Conservation (phyloP, 2,888 invertebrate genomes). For the Tachina grossa region DNA sequence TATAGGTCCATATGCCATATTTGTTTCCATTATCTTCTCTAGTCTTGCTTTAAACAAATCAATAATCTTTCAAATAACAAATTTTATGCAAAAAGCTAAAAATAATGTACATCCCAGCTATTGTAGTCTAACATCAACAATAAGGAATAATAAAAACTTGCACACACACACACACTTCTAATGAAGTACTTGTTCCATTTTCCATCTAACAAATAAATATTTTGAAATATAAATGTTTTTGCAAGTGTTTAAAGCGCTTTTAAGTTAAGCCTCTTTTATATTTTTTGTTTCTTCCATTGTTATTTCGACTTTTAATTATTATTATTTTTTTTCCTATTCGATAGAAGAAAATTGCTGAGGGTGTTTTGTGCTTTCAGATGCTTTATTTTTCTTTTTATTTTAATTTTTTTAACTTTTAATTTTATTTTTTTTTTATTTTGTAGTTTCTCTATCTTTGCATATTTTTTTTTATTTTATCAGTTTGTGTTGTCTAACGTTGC, state of each 20-base stretch:
- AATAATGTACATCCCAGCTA: neutral
- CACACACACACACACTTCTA: neutral
- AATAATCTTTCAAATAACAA: neutral
- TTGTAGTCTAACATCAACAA: neutral
- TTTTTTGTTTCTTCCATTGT: constrained; percentile 36
- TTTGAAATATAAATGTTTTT: neutral
- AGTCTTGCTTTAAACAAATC: too few relatives aligned
- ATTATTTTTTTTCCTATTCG: constrained; percentile 21
- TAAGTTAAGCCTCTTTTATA: constrained; percentile 42
- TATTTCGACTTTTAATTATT: constrained; percentile 37
- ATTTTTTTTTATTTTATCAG: constrained; percentile 2
- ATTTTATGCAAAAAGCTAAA: too few relatives aligned
- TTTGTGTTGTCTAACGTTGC: neutral
- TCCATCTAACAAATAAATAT: neutral
- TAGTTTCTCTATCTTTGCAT: constrained; percentile 4
- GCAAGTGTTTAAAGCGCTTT: constrained; percentile 7
- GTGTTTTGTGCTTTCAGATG: constrained; percentile 38
- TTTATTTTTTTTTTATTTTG: neutral
- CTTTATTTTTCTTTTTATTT: neutral
- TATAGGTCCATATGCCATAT: too few relatives aligned
- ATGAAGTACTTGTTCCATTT: constrained; percentile 8
- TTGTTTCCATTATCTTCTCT: too few relatives aligned
- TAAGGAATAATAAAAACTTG: neutral
- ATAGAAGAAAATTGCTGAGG: constrained; percentile 39
- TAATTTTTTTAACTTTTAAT: constrained; percentile 34